Evolutionary conservation across 2,888 invertebrate species (phyloP).

Genomic region (Synergus itoensis): DNA sequence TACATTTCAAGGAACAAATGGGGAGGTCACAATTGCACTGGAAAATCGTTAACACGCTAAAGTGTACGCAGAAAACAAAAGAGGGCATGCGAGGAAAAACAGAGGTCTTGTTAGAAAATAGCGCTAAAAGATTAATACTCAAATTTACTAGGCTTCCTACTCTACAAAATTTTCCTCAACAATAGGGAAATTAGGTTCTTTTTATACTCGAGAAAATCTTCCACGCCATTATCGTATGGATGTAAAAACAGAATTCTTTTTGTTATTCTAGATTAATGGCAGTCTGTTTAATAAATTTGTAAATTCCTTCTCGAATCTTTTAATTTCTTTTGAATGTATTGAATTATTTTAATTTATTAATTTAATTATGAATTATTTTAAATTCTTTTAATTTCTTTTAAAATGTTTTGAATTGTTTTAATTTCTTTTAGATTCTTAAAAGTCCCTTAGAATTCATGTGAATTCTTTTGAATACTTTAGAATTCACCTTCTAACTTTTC

Average conservation of each 20-base stretch:
- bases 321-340: too few relatives aligned
- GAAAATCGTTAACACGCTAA: constrained; percentile 31
- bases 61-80: neutral
- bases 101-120: constrained; percentile 1
- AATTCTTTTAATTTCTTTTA: too few relatives aligned
- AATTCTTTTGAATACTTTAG: too few relatives aligned
- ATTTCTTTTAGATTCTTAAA: too few relatives aligned
- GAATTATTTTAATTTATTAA: too few relatives aligned
- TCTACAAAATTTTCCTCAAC: neutral
- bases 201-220: too few relatives aligned
- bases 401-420: too few relatives aligned
- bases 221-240: too few relatives aligned
- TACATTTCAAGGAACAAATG: constrained; percentile 27
- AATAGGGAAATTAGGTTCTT: neutral
- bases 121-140: neutral
- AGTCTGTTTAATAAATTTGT: neutral
- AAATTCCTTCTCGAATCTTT: neutral
- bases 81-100: neutral
- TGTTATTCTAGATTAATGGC: neutral
- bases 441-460: too few relatives aligned
- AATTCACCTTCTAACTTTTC: too few relatives aligned
- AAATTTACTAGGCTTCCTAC: neutral
- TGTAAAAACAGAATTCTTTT: neutral
- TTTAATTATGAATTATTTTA: too few relatives aligned
- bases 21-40: neutral